These are phyloP conservation scores for Cinara cedri DNA, from an alignment of 2,888 invertebrate genomes.

Conservation along the genomic window DNA sequence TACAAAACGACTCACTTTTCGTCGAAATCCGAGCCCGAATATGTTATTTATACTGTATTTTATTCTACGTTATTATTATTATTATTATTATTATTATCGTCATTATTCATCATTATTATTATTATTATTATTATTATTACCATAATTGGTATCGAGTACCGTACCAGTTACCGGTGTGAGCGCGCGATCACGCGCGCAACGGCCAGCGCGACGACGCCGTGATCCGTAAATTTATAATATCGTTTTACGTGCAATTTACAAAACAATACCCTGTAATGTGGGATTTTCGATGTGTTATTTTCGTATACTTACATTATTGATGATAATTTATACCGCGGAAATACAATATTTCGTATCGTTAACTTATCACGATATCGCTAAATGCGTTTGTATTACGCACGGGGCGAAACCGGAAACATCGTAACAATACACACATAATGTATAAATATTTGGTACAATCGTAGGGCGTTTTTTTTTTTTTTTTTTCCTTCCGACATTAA, in stretches of 20 bases:
- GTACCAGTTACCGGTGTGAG: conserved; percentile 36
- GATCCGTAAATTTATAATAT: neutral
- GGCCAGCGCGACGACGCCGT: too few relatives aligned
- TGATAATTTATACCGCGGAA: too few relatives aligned
- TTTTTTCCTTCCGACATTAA: neutral
- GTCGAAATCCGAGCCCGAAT: too few relatives aligned
- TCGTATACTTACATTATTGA: neutral
- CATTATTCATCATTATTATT: neutral
- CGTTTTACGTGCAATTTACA: neutral
- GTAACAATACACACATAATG: neutral
- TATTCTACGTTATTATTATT: neutral
- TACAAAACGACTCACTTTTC: too few relatives aligned
- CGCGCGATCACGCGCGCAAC: too few relatives aligned
- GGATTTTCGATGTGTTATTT: neutral
- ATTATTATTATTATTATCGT: conserved; percentile 20
- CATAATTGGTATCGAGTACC: conserved; percentile 22
- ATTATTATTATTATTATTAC: neutral
- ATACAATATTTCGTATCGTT: neutral
- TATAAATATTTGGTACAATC: neutral
- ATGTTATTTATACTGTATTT: neutral
- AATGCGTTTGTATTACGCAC: too few relatives aligned
- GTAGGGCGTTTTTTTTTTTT: neutral
- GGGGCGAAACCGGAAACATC: neutral
- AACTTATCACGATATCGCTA: conserved; percentile 16
- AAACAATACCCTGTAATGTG: too few relatives aligned